These are phyloP conservation scores for Gymnocephalus cernua DNA, from an alignment of 2,113 vertebrate species.

Conservation along the genomic window DNA sequence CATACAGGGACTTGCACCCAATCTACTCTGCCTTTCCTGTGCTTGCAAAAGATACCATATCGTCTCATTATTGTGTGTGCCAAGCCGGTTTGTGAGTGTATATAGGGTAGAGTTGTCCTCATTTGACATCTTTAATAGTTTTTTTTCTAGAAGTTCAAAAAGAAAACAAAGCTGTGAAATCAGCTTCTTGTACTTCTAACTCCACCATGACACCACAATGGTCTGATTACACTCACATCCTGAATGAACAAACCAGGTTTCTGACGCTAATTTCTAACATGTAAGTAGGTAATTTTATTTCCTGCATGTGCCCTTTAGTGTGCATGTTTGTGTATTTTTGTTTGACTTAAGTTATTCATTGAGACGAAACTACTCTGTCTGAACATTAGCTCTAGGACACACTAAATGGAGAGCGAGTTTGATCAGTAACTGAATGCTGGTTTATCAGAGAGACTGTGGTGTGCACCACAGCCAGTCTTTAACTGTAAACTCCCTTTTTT, in stretches of 20 bases:
- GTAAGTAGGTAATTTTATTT: not conserved
- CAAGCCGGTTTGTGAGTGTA: slow-evolving; percentile 18
- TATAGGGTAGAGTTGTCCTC: not conserved
- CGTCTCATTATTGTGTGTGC: not conserved
- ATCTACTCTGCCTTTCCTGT: slow-evolving; percentile 43
- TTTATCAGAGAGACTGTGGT: slow-evolving; percentile 45
- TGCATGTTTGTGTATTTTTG: slow-evolving; percentile 47
- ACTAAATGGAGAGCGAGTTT: slow-evolving; percentile 55
- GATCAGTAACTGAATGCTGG: slow-evolving; percentile 77
- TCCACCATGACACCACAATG: slow-evolving; percentile 2
- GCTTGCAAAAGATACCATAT: slow-evolving; percentile 56
- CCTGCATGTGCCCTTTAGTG: not conserved
- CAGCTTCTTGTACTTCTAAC: not conserved
- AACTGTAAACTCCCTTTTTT: slow-evolving; percentile 41
- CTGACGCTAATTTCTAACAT: slow-evolving; percentile 10
- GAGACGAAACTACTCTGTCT: slow-evolving; percentile 60
- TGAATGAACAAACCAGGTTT: slow-evolving; percentile 19
- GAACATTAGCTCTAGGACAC: slow-evolving; percentile 75
- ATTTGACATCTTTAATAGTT: slow-evolving; percentile 10
- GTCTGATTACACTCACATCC: slow-evolving; percentile 43
- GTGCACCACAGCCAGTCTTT: slow-evolving; percentile 34
- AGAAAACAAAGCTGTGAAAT: slow-evolving; percentile 8
- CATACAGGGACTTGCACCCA: slow-evolving; percentile 34
- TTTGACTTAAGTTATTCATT: slow-evolving; percentile 71
- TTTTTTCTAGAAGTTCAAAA: slow-evolving; percentile 16